phyloP scores from a whole-genome alignment of 2,888 invertebrate genomes.

The Drosophila atripex region DNA sequence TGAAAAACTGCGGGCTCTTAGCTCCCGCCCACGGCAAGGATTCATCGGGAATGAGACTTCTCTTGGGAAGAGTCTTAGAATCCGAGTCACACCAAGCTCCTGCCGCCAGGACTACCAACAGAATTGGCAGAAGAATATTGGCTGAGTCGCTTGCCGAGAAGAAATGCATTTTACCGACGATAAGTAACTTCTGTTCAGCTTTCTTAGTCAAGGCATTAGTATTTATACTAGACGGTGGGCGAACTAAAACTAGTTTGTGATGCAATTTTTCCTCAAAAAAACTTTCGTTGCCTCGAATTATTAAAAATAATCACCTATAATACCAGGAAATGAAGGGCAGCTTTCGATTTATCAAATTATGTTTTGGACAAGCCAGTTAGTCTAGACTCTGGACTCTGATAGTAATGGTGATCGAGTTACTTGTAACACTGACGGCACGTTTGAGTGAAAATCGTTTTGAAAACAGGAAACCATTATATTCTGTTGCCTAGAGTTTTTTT shows the following conservation, averaged over 20 bases:
- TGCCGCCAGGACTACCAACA: slow-evolving; percentile 24
- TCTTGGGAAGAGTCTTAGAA: neutral
- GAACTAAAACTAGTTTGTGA: slow-evolving; percentile 52
- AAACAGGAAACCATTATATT: neutral
- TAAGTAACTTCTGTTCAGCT: slow-evolving; percentile 41
- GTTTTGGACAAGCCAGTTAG: neutral
- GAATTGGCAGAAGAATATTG: slow-evolving; percentile 29
- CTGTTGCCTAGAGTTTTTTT: too few species aligned
- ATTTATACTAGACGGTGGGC: slow-evolving; percentile 58
- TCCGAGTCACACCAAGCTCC: neutral
- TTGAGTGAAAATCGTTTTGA: neutral
- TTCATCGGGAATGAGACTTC: slow-evolving; percentile 51
- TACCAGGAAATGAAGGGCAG: slow-evolving; percentile 72
- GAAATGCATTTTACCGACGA: slow-evolving; percentile 31
- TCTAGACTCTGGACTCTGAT: neutral
- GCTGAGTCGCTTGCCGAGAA: slow-evolving; percentile 7
- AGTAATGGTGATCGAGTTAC: neutral
- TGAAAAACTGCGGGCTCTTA: slow-evolving; percentile 41
- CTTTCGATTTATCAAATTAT: slow-evolving; percentile 2
- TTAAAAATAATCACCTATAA: slow-evolving; percentile 33
- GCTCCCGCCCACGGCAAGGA: slow-evolving; percentile 56
- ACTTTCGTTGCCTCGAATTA: slow-evolving; percentile 46
- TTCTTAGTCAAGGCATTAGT: slow-evolving; percentile 25
- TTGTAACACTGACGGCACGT: neutral
- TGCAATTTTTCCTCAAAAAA: slow-evolving; percentile 35